These are phyloP conservation scores for Abrostola triplasia DNA, from an alignment of 2,888 invertebrate genomes.

Conservation along the genomic window DNA sequence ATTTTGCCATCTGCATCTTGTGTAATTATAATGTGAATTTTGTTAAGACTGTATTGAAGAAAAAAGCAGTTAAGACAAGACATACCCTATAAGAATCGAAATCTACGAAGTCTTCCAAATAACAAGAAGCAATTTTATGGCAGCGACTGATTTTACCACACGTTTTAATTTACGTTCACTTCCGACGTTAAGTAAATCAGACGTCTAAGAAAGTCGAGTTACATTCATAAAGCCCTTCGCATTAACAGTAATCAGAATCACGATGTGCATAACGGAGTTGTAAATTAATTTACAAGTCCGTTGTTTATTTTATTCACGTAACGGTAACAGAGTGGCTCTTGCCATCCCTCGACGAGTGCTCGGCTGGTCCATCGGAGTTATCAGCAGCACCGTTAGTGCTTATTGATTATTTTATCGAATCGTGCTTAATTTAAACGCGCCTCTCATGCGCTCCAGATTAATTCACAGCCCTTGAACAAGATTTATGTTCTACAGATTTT, in stretches of 20 bases:
- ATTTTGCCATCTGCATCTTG: no score
- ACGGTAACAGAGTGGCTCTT: conserved; percentile 19
- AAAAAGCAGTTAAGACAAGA: no score
- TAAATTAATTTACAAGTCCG: conserved; percentile 48
- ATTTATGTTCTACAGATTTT: conserved; percentile 44
- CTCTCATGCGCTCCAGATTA: conserved; percentile 44
- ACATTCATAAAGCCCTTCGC: conserved; percentile 43
- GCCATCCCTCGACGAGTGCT: conserved; percentile 16
- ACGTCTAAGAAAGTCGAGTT: conserved; percentile 18
- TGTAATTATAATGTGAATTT: no score
- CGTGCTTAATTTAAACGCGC: conserved; percentile 49
- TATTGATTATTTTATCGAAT: conserved; percentile 51
- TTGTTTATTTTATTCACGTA: conserved; percentile 34
- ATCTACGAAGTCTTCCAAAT: no score
- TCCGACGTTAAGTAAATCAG: no score
- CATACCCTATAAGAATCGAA: no score
- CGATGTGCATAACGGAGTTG: conserved; percentile 31
- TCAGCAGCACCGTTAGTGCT: conserved; percentile 48
- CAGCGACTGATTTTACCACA: no score
- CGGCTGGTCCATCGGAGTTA: conserved; percentile 34
- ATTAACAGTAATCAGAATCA: conserved; percentile 41
- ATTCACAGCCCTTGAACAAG: conserved; percentile 46
- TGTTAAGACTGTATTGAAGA: no score
- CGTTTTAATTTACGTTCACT: no score
- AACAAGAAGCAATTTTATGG: no score